A percentile compares a stretch with the other conserved stretches of the same genome.
Evolutionary conservation across 1,140 invertebrate genomes (phyloP).

Genomic region (Berghia stephanieae): DNA sequence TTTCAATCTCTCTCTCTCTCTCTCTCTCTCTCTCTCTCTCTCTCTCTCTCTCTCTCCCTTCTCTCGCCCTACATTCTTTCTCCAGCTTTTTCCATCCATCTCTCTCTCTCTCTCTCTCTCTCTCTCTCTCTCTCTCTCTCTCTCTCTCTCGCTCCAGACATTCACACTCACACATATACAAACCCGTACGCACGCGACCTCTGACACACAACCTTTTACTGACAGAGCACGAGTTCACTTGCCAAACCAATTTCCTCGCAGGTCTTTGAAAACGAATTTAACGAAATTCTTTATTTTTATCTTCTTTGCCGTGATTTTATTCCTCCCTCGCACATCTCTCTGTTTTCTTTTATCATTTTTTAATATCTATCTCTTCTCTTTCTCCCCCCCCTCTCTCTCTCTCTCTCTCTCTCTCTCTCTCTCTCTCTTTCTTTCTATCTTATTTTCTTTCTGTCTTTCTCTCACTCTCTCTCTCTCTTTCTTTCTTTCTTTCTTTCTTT

Average conservation of each 20-base stretch:
- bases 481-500: background rate
- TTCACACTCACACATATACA: too few species aligned
- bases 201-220: background rate
- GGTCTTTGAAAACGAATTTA: too few species aligned
- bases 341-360: background rate
- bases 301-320: too few species aligned
- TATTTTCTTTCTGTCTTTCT: background rate
- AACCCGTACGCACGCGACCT: too few species aligned
- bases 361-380: background rate
- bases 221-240: background rate
- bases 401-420: slow-evolving; percentile 5
- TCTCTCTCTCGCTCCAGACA: too few species aligned
- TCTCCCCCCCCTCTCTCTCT: background rate
- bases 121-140: background rate
- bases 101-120: too few species aligned
- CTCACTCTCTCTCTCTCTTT: background rate
- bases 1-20: background rate
- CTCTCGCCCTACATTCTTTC: too few species aligned
- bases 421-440: background rate
- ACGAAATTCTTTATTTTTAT: too few species aligned
- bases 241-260: background rate
- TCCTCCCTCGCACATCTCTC: background rate
- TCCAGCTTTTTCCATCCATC: background rate
- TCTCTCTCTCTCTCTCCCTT: slow-evolving; percentile 6
- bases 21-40: background rate